Base-by-base conservation (phyloP, 1,140 invertebrate species). In the Drusus annulatus region DNA sequence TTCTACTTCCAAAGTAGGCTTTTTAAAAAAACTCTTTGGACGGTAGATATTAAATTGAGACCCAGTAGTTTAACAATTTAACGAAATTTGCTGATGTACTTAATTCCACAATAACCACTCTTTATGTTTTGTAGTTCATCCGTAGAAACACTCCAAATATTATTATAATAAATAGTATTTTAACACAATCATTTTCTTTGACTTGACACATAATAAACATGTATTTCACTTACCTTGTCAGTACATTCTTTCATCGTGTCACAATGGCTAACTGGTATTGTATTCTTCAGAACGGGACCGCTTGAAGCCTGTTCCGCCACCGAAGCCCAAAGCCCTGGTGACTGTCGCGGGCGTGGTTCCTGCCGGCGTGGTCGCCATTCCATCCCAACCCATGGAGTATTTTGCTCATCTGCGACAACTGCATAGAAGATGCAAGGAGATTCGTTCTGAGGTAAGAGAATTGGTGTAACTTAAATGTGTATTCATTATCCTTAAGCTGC, bases 351-450 rank as follows among this genome's bases (percentile, higher is more conserved):
- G 79, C 2, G 36, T 80, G 17, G 62, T 78, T 6, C 50, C 58
- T 16, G 6, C 77, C 45, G 79, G 79, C 16, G 85, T 86, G 0
- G 36, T 45, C 10, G 36, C 36, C 36, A 45, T 45, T 45, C 36
- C 36, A 7, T 45, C 36, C 13, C 85, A 90, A 74, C 87, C 89
- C 86, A 86, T 84, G 74, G 86, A 86, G 0, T 88, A 87, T 76
- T 96, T 96, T 87, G 95, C 95, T 86, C 96, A 98, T 81, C 87
- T 98, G 56, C 90, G 95, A 65, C 92, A 93, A 45, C 88, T 98
- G 69, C 96, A 97, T 85, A 97, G 97, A 86, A 96, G 96, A 86
- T 95, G 96, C 7, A 96, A 95, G 85, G 96, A 98, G 87, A 90
- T 99, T 17, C 91, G 95, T 76, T 93, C 94, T 80, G 98, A 99